Evolutionary conservation across 2,888 invertebrate genomes (phyloP), one percentile per base, ranked within the genome.

Genomic region (Cheilosia soror): DNA sequence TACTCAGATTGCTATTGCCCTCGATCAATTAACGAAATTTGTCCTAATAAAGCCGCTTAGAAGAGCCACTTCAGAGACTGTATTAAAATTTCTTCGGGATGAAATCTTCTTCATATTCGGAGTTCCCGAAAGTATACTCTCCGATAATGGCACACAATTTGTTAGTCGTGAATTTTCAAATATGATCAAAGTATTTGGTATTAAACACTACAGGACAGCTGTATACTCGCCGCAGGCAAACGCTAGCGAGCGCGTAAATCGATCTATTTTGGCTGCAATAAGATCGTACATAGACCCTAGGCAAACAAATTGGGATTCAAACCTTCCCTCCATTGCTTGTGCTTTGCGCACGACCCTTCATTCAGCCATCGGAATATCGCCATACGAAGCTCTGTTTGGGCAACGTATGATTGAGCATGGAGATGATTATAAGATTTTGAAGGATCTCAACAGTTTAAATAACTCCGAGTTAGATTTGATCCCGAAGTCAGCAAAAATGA

Each of bases 101-200:
- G 31, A 68, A 6, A 29, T 76, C 5, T 75, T 75, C 5, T 37
- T 13, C 3, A 20, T 65, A 0, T 75, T 47, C 37, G 57, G 66
- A 0, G 66, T 76, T 3, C 76, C 76, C 0, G 76, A n/a, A 29
- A 11, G 42, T 0, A 53, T 66, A 44, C 25, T 66, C 27, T 49
- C 76, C 7, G 76, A 68, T n/a, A 76, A 76, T 27, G 76, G 66
- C 3, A 66, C 29, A 4, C 66, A 76, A 20, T 76, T 76, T 31
- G 33, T 31, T 11, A 69, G 55, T 9, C 33, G 33, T 2, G 33
- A 33, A 0, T 33, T 33, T 33, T 2, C 33, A 7, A 7, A 33
- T 7, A 33, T 33, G 33, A 9, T 29, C 13, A 53, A 27, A 25
- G 20, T 4, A 7, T 66, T 27, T 51, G 40, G 40, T n/a, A 25